Base-by-base conservation (phyloP, 2,113 vertebrate species). In the Eira barbara region DNA sequence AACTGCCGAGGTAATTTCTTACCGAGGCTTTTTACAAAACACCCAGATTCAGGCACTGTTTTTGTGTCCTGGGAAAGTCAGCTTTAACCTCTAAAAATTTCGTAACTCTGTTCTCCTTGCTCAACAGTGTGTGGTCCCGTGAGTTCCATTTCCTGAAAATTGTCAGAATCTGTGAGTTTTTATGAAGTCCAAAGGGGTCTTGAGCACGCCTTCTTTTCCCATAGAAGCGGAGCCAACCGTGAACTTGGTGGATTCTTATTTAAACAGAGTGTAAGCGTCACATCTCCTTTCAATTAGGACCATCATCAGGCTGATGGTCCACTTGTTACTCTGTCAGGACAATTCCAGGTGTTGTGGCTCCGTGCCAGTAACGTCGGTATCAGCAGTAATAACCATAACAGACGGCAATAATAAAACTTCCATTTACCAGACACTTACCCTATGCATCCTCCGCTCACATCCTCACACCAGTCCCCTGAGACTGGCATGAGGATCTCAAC, bases 301-400 rank as follows among this genome's bases (percentile, higher is more conserved):
- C 6, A 8, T 81, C 34, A 18, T 13, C 52, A 17, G 14, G 7
- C 1, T 3, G 59, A 39, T 17, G 27, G 1, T 36, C 34, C 39
- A 34, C 3, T 61, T 47, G 67, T 55, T 36, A 21, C 61, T 71
- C 55, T 55, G n/a, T 39, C 52, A 31, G 57, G 47, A 87, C n/a
- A 34, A 89, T 36, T 74, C 63, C 55, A 45, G 36, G 8, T 29
- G 8, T 27, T 27, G 20, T 2, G 1, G 18, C 29, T 15, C 8
- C 29, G 1, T 2, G 27, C 34, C 39, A 47, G 5, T 6, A 25
- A 34, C 18, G 9, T 8, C 29, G 6, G 17, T 17, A 23, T 25
- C 39, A 5, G 42, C 4, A 31, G 12, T 2, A 23, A 52, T 0
- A 21, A 55, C 15, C 8, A 7, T 12, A 49, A 80, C 17, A 3